Base-by-base conservation (phyloP, 2,113 vertebrate genomes). In the Romanogobio albipinnatus region DNA sequence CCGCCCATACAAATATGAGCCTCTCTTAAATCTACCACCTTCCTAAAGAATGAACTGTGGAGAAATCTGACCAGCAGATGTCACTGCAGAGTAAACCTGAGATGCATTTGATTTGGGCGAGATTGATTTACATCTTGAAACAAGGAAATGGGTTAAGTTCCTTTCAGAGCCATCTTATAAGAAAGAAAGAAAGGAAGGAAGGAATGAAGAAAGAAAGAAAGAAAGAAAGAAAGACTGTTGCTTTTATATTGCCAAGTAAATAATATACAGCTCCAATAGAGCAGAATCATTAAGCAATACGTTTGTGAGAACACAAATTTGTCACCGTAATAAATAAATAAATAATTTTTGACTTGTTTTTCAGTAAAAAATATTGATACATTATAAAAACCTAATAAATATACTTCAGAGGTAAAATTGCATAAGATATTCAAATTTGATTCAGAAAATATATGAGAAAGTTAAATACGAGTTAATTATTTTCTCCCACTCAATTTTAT, bases 181-280 rank as follows among this genome's bases (percentile, higher is more conserved):
- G 49, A 49, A 14, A 51, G 49, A 51, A 1, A 51, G 49, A 49
- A 3, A 49, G 47, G 4, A 4, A 49, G 47, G 4, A 5, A 51
- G 49, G 14, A 5, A 51, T 13, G 14, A 5, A 51, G 49, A 51
- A 5, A 51, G 49, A 51, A 2, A 53, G 51, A 53, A 7, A 53
- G 51, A 53, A 5, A 53, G 14, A 51, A 11, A 53, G 14, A 17
- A 17, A 15, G 79, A 84, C 49, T 88, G 88, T 26, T 89, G 64
- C 87, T 86, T 86, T 5, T 59, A 91, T 94, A 84, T 13, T 74
- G 19, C 89, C 81, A 86, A 76, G 85, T 49, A 73, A 9, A 24
- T 43, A 88, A 80, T 82, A 82, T 83, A 83, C 0, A 17, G 19
- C 6, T 56, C 17, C 6, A 53, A 53, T 53, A 53, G 39, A n/a